A percentile compares a stretch with the other conserved stretches of the same genome.
phyloP scores from a whole-genome alignment of 2,888 invertebrate genomes.

The Drosophila paranaensis region DNA sequence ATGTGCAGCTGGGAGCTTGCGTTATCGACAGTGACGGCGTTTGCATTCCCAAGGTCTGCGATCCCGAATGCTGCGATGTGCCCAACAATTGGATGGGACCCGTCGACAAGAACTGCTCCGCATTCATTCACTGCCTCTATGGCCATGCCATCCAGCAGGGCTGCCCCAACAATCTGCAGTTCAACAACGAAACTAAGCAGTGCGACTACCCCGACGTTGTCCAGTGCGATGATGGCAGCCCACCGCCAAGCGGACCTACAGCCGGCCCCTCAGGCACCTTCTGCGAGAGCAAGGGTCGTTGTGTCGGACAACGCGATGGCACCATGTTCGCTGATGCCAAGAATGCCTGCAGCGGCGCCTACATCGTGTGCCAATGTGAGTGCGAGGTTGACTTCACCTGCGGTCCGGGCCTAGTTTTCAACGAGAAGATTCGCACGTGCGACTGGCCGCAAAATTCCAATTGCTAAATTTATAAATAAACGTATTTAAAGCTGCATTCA shows the following conservation, averaged over 20 bases:
- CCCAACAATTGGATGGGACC: constrained; percentile 38
- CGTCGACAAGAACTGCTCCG: constrained; percentile 57
- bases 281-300: constrained; percentile 62
- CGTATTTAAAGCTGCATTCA: constrained; percentile 13
- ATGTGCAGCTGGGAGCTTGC: constrained; percentile 14
- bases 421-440: constrained; percentile 40
- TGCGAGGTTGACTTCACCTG: constrained; percentile 70
- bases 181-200: constrained; percentile 29
- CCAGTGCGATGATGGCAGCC: constrained; percentile 61
- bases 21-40: constrained; percentile 30
- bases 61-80: constrained; percentile 51
- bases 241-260: constrained; percentile 70
- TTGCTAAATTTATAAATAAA: constrained; percentile 56
- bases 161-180: constrained; percentile 73
- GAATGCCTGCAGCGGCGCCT: constrained; percentile 48
- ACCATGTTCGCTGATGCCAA: constrained; percentile 23
- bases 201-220: constrained; percentile 75
- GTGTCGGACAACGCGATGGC: constrained; percentile 64
- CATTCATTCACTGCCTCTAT: constrained; percentile 47
- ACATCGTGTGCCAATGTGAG: constrained; percentile 77
- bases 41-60: constrained; percentile 54
- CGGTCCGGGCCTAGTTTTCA: constrained; percentile 51
- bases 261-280: constrained; percentile 78
- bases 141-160: constrained; percentile 30
- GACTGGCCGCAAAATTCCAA: constrained; percentile 62